phyloP scores from a whole-genome alignment of 2,113 vertebrate species.

The Platanista minor region DNA sequence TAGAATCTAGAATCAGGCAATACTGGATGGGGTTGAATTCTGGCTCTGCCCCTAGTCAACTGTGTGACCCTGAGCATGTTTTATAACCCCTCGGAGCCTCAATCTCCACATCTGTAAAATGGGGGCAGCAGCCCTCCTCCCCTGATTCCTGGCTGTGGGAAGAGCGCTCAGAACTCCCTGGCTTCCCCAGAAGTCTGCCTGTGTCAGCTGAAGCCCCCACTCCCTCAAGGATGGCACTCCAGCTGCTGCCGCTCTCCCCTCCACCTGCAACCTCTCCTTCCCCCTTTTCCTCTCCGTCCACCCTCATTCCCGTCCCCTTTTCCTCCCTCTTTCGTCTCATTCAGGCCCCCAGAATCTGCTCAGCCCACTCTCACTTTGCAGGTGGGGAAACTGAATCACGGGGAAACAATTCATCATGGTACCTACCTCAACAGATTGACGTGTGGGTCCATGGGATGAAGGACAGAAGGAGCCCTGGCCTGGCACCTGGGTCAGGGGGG shows the following conservation, averaged over 20 bases:
- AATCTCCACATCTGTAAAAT: background rate
- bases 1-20: background rate
- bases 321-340: background rate
- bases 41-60: background rate
- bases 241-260: background rate
- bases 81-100: background rate
- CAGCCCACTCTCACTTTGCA: background rate
- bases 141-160: background rate
- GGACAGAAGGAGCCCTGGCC: accelerated
- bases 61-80: background rate
- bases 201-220: accelerated
- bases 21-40: background rate
- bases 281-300: background rate
- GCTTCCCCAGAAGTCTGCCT: background rate
- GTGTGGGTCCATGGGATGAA: accelerated
- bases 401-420: too few relatives aligned
- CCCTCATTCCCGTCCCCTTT: accelerated
- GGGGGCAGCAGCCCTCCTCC: background rate
- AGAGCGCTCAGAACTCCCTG: background rate
- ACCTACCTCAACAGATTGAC: background rate
- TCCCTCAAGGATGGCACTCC: accelerated
- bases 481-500: background rate
- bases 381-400: background rate
- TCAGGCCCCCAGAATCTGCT: background rate
- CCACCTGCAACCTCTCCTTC: background rate